A percentile compares a stretch with the other conserved stretches of the same genome.
These are phyloP conservation scores for Eurytoma californica DNA, from an alignment of 2,888 invertebrate genomes.

Conservation along the genomic window DNA sequence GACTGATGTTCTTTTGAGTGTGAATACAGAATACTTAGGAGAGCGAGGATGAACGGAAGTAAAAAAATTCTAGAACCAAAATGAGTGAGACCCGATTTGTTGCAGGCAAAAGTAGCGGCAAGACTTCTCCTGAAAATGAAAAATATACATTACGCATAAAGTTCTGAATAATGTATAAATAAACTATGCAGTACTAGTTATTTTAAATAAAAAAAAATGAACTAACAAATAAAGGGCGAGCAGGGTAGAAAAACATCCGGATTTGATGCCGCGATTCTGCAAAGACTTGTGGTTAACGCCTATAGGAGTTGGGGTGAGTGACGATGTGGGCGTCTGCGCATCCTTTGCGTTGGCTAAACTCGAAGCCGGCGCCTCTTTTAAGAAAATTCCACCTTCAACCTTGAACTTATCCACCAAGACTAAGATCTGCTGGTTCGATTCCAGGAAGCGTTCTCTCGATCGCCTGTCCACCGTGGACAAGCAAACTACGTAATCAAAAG, in stretches of 20 bases:
- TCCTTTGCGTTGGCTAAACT: slow-evolving; percentile 44
- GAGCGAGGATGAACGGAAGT: slow-evolving; percentile 79
- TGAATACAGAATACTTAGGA: slow-evolving; percentile 70
- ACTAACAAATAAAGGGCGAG: slow-evolving; percentile 70
- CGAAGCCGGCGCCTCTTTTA: slow-evolving; percentile 77
- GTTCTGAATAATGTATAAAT: no score
- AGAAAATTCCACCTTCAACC: slow-evolving; percentile 86
- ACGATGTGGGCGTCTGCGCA: slow-evolving; percentile 49
- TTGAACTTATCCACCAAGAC: slow-evolving; percentile 94
- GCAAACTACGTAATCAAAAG: slow-evolving; percentile 78
- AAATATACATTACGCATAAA: slow-evolving; percentile 44
- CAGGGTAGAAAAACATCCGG: slow-evolving; percentile 72
- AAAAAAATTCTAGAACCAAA: slow-evolving; percentile 85
- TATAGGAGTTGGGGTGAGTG: slow-evolving; percentile 59
- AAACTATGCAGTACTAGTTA: neutral
- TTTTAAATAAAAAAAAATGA: slow-evolving; percentile 3
- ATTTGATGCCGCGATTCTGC: slow-evolving; percentile 67
- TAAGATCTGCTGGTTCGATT: slow-evolving; percentile 95
- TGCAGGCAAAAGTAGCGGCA: slow-evolving; percentile 87
- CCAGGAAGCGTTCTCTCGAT: slow-evolving; percentile 92
- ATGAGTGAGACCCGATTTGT: slow-evolving; percentile 84
- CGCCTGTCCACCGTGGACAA: slow-evolving; percentile 86
- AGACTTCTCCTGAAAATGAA: slow-evolving; percentile 80
- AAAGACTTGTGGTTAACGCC: slow-evolving; percentile 68
- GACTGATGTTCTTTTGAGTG: slow-evolving; percentile 70